Evolutionary conservation across 2,888 invertebrate genomes (phyloP).

Genomic region (Ischnura elegans): DNA sequence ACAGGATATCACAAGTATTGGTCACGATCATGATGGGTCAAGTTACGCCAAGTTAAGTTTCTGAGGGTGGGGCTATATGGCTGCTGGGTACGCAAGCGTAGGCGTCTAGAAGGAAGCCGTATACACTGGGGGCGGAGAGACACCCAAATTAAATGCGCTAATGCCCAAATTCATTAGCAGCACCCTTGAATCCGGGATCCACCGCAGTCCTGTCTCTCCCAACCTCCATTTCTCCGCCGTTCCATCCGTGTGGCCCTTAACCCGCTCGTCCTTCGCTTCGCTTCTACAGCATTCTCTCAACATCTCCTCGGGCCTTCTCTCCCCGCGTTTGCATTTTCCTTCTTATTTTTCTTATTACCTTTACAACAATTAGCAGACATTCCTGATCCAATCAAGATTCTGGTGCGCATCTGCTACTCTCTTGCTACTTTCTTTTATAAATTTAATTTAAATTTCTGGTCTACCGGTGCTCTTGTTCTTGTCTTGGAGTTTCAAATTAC

Average conservation of each 20-base stretch:
- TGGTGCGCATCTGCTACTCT: too few relatives aligned
- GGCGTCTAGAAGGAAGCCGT: too few relatives aligned
- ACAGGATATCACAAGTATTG: too few relatives aligned
- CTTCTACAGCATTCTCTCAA: neutral
- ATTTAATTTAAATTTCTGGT: too few relatives aligned
- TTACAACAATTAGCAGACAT: too few relatives aligned
- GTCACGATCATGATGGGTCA: neutral
- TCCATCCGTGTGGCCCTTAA: neutral
- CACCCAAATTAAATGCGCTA: conserved; percentile 44
- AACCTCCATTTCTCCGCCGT: neutral
- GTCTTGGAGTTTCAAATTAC: too few relatives aligned
- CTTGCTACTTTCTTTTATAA: too few relatives aligned
- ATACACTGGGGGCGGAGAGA: neutral
- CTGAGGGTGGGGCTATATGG: neutral
- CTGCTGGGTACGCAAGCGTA: too few relatives aligned
- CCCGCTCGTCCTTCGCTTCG: neutral
- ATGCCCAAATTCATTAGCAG: conserved; percentile 53
- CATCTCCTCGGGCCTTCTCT: neutral
- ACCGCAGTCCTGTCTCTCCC: neutral
- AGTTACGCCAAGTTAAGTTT: neutral
- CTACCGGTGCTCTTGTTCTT: too few relatives aligned
- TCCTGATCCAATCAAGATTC: too few relatives aligned
- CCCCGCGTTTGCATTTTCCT: neutral
- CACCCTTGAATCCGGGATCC: neutral
- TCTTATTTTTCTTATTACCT: too few relatives aligned